Evolutionary conservation across 2,888 invertebrate genomes (phyloP), one percentile per base, ranked within the genome.

Genomic region (Operophtera brumata): DNA sequence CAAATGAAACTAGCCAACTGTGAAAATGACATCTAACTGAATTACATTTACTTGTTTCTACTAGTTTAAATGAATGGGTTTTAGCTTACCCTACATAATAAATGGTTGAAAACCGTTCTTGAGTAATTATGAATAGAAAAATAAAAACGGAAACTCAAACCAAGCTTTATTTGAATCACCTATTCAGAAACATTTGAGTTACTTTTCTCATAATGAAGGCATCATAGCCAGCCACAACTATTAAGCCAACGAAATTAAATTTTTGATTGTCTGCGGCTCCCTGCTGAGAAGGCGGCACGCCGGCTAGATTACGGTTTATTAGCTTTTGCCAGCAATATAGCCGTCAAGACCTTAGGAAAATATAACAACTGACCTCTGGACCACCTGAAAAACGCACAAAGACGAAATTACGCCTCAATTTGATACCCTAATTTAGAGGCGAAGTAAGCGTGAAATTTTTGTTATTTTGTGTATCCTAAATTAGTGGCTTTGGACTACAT

Each of bases 301-400:
- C 48, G 45, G 57, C 57, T 53, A 57, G 57, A 57, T 57, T 57
- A 57, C 57, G 45, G 57, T 46, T 57, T 57, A 57, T 57, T 57
- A 53, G 48, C 52, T 57, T 57, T 53, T 28, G 48, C 48, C 36
- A 52, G 57, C 57, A 57, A 52, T 57, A 57, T 52, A 46, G 47
- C 47, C 35, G 37, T n/a, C 45, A 46, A 45, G 43, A 48, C 39
- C 37, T 44, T 36, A 41, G 45, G 34, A 57, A 57, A 52, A 51
- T 56, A 52, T 52, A 28, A 41, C 13, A 43, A n/a, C 12, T 26
- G 26, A 49, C 32, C 45, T 44, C 40, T 36, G 47, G 47, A 52
- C 44, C 56, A 52, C 56, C 56, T 52, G 36, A 47, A 35, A 40
- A 52, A 47, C 30, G 12, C 20, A 47, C 44, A 30, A 13, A 50